Evolutionary conservation across 2,797 vertebrate genomes (phyloP).

Genomic region (Malacoraja senta): DNA sequence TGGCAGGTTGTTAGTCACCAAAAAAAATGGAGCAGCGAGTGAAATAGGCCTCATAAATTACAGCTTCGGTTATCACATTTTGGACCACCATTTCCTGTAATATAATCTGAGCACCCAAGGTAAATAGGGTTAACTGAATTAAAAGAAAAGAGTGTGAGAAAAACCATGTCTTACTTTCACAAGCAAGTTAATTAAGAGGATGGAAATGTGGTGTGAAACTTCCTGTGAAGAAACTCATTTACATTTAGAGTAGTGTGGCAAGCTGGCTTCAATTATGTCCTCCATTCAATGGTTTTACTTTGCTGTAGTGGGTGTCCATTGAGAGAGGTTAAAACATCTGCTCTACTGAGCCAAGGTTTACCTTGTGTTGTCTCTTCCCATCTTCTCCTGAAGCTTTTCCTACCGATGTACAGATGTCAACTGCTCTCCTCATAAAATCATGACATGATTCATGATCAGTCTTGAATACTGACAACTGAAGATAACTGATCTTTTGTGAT

Average conservation of each 20-base stretch:
- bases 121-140: constrained; percentile 36
- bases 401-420: neutral
- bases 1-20: constrained; percentile 42
- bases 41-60: neutral
- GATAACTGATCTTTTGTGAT: neutral
- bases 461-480: too few species aligned
- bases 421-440: neutral
- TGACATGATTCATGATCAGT: neutral
- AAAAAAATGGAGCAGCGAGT: constrained; percentile 40
- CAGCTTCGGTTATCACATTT: constrained; percentile 34
- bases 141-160: constrained; percentile 37
- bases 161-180: constrained; percentile 5
- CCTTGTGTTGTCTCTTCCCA: neutral
- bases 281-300: neutral
- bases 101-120: neutral
- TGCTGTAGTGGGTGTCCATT: neutral
- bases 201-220: neutral
- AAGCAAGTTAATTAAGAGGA: constrained; percentile 34
- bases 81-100: constrained; percentile 23
- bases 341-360: neutral
- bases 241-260: neutral
- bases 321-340: neutral
- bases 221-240: constrained; percentile 26
- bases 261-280: neutral
- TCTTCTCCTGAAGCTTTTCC: neutral